Base-by-base conservation (phyloP, 2,113 vertebrate species). In the Herpailurus yagouaroundi region DNA sequence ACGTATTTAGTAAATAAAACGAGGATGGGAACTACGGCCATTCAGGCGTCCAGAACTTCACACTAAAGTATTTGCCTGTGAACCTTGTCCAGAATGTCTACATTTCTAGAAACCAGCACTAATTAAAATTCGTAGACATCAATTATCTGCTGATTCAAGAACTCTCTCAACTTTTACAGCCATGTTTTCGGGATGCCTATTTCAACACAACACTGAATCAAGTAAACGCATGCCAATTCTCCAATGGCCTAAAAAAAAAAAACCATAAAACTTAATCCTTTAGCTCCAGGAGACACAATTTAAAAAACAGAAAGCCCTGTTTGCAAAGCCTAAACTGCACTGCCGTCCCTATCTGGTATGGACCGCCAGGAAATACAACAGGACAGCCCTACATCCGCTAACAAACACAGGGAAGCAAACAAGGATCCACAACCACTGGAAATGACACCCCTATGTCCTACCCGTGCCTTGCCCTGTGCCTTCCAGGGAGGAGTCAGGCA, bases 81-180 rank as follows among this genome's bases (percentile, higher is more conserved):
- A 98, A 96, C 69, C 38, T 71, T 23, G 79, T 96, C 94, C 88
- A 88, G 13, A 95, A 97, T 38, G 33, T 88, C 83, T 52, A 91
- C 25, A 12, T 88, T 64, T 94, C 79, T 66, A 97, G 91, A 96
- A 96, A 95, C 15, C 77, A 96, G 63, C 77, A 82, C 83, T 96
- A 97, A 96, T 97, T 89, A 96, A 96, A 97, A 97, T 96, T 90
- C 69, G 93, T 31, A 94, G 92, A 88, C 83, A 88, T 92, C 88
- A 97, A 91, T 95, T 97, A 97, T 76, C 88, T 96, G 80, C 96
- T 94, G 88, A 97, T 94, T 95, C 71, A 85, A 96, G 90, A 96
- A 96, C 55, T 91, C 95, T 69, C 89, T 95, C 79, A 96, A 94
- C 96, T 92, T 94, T 52, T 96, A 38, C 87, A 96, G 87, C 45